Conservation (phyloP, 2,113 vertebrate genomes). For the Colistium nudipinnis region DNA sequence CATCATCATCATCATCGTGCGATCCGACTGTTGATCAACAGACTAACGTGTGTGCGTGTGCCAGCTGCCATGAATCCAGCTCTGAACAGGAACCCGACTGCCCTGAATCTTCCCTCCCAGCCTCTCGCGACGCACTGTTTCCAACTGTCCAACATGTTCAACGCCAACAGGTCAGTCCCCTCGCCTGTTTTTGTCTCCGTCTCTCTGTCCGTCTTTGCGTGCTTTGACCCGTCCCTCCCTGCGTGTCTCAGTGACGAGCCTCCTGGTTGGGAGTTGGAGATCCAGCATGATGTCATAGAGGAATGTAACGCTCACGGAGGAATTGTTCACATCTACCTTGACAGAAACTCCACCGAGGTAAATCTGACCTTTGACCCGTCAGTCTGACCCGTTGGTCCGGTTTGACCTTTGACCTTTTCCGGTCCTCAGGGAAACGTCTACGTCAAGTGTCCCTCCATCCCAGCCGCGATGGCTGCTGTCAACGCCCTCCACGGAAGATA, state of each 20-base stretch:
- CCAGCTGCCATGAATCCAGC: slow-evolving; percentile 78
- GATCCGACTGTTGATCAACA: neutral
- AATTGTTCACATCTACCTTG: slow-evolving; percentile 96
- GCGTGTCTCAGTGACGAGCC: slow-evolving; percentile 86
- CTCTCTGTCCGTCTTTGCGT: neutral
- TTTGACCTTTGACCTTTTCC: slow-evolving; percentile 8
- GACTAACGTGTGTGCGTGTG: slow-evolving; percentile 14
- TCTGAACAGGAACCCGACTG: slow-evolving; percentile 71
- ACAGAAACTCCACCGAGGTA: slow-evolving; percentile 97
- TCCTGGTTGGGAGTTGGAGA: slow-evolving; percentile 93
- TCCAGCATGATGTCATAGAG: slow-evolving; percentile 96
- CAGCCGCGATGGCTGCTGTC: slow-evolving; percentile 92
- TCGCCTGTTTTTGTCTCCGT: slow-evolving; percentile 2
- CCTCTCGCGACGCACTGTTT: slow-evolving; percentile 96
- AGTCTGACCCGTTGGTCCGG: neutral
- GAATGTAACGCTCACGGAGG: slow-evolving; percentile 98
- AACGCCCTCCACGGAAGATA: slow-evolving; percentile 93
- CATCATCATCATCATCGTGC: neutral
- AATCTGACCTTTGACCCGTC: neutral
- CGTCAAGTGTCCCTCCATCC: slow-evolving; percentile 96
- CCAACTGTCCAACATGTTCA: slow-evolving; percentile 98
- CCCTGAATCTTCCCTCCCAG: slow-evolving; percentile 84
- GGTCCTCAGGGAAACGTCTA: slow-evolving; percentile 92
- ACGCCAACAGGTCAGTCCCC: slow-evolving; percentile 89
- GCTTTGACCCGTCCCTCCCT: too few relatives aligned